phyloP scores from a whole-genome alignment of 1,140 invertebrate genomes.

The Bombyx mori region ASM3026992v2 NC_085134.1:214001-214500 shows the following conservation, averaged over 20 bases:
- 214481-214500: background rate
- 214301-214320: constrained; percentile 1
- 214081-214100: background rate
- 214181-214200: background rate
- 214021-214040: too few relatives aligned
- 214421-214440: too few relatives aligned
- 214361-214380: background rate
- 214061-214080: too few relatives aligned
- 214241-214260: background rate
- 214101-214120: background rate
- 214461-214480: background rate
- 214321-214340: background rate
- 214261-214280: constrained; percentile 2
- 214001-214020: too few relatives aligned
- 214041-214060: too few relatives aligned
- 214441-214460: too few relatives aligned
- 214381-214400: background rate
- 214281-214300: constrained; percentile 1
- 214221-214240: background rate
- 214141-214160: background rate
- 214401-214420: too few relatives aligned
- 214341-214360: background rate
- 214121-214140: background rate
- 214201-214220: background rate
- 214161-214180: background rate